Percentiles rank a stretch among this genome's conserved stretches.
These are phyloP conservation scores for Lethenteron camtschaticum DNA, from an alignment of 2,113 vertebrate genomes.

Conservation along the genomic window DNA sequence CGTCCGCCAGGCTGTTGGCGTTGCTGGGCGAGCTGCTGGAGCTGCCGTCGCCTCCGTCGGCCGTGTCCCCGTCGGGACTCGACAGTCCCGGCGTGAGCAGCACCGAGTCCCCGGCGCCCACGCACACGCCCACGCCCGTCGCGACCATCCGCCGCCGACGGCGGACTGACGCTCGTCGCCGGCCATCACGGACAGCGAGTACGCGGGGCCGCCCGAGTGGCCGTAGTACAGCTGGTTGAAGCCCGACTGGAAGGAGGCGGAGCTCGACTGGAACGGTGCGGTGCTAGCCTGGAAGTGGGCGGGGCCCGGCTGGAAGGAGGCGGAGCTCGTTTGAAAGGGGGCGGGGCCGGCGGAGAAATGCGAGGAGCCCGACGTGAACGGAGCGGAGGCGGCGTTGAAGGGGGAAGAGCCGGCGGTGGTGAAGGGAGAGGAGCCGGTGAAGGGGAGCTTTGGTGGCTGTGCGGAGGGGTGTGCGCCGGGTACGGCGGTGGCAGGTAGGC, in stretches of 20 bases:
- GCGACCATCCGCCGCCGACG: background rate
- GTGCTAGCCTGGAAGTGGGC: background rate
- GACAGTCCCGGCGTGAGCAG: slow-evolving; percentile 3
- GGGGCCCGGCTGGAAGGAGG: background rate
- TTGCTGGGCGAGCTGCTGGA: background rate
- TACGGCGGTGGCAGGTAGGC: no score
- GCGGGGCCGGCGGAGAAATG: background rate
- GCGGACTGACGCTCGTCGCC: no score
- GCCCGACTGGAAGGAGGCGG: background rate
- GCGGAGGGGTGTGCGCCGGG: no score
- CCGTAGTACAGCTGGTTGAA: background rate
- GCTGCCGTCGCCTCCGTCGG: background rate
- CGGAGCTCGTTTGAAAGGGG: background rate
- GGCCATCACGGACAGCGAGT: no score
- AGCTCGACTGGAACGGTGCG: background rate
- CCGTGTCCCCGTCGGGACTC: background rate
- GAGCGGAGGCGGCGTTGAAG: background rate
- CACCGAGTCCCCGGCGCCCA: background rate
- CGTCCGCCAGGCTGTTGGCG: background rate
- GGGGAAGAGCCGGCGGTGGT: no score
- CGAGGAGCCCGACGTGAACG: background rate
- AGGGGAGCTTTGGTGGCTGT: no score
- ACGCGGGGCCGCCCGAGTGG: no score
- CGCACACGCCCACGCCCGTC: background rate
- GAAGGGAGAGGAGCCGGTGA: no score